Base-by-base conservation (phyloP, 1,140 invertebrate genomes). In the Dreissena polymorpha region DNA sequence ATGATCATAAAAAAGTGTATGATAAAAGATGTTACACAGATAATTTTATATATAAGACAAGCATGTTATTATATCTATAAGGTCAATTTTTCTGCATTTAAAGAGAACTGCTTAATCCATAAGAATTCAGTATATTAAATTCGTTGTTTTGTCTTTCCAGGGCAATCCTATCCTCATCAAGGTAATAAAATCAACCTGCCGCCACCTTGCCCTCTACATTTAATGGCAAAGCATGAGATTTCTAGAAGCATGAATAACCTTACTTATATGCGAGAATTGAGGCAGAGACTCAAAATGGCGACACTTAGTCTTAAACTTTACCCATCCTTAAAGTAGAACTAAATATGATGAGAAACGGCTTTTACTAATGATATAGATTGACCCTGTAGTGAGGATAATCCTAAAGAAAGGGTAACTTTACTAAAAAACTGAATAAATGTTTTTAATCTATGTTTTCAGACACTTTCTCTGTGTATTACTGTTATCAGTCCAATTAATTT, bases 211-310 rank as follows among this genome's bases (percentile, higher is more conserved):
- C 70, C 79, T 18, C 50, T 82, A 53, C 29, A 70, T 10, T 73
- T 74, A 51, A 50, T 82, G 16, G 29, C 71, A 68, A 82, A 82
- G 39, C 74, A 82, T 63, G 69, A 70, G 0, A 18, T 82, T 27
- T 64, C 79, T 25, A 82, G 74, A 68, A 82, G 71, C 50, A 82
- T 82, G 79, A 82, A 55, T 60, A 82, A 82, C 49, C 55, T 73
- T 51, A 73, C 70, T 39, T 82, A 74, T 60, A 82, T 82, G 70
- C 50, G 55, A 82, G 79, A 82, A 10, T 27, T 82, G 7, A 55
- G 79, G 27, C 79, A 82, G 70, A 64, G 71, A 64, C 71, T 82
- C 57, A 73, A 82, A 82, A 82, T 82, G 70, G 71, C 79, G 18
- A 82, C 79, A 29, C 60, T 82, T 25, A 82, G 79, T 53, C 27